phyloP scores from a whole-genome alignment of 2,888 invertebrate species.

The Cosmopolites sordidus region DNA sequence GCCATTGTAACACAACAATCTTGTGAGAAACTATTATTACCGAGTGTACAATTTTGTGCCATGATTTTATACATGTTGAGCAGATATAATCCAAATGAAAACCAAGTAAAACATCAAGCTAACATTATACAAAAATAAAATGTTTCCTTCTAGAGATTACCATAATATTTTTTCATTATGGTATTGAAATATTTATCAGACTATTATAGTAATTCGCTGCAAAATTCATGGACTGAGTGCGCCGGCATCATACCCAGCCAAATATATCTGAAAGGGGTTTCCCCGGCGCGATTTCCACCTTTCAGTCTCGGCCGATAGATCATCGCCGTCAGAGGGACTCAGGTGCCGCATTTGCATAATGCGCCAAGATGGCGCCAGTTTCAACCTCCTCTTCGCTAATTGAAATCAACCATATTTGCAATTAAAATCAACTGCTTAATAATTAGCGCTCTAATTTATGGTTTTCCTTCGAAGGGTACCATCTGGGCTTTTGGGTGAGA shows the following conservation, averaged over 20 bases:
- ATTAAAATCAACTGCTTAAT: constrained; percentile 43
- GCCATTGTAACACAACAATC: no score
- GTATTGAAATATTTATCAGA: no score
- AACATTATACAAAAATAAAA: no score
- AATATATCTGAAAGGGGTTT: background rate
- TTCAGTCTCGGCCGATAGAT: constrained; percentile 33
- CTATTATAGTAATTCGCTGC: no score
- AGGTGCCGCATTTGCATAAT: constrained; percentile 40
- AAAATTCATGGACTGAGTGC: background rate
- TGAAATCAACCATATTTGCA: constrained; percentile 43
- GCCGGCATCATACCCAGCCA: background rate
- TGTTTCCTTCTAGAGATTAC: no score
- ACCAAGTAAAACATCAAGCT: no score
- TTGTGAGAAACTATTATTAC: no score
- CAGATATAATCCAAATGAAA: no score
- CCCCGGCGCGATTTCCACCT: background rate
- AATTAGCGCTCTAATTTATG: constrained; percentile 41
- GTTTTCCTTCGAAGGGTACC: background rate
- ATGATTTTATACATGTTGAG: no score
- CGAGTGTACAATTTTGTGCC: no score
- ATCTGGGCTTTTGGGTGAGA: background rate
- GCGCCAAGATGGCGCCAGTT: constrained; percentile 27
- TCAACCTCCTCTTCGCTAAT: constrained; percentile 31
- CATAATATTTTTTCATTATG: no score
- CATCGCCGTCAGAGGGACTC: constrained; percentile 32